Base-by-base conservation (phyloP, 2,888 invertebrate genomes). In the Onchidella celtica region DNA sequence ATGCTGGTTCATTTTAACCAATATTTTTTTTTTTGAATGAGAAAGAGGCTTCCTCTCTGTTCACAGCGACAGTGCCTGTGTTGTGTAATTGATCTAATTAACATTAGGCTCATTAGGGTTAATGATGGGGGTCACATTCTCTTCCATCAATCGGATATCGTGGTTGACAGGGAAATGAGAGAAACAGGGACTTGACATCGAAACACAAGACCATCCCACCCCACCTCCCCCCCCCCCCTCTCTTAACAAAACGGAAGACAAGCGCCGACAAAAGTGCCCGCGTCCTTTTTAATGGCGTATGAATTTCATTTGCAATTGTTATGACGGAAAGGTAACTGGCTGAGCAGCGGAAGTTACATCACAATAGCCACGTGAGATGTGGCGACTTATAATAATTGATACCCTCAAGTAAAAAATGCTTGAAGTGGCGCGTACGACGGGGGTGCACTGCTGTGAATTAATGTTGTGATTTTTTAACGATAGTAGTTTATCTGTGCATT, bases 1-100 rank as follows among this genome's bases (percentile, higher is more conserved):
- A 75, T 75, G 75, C 75, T 75, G 75, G 75, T 65, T 75, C 75
- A 75, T 75, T 75, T 40, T 75, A 6, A 21, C n/a, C 11, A 47
- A 24, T n/a, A n/a, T n/a, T n/a, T n/a, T n/a, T n/a, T n/a, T n/a
- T n/a, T n/a, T n/a, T n/a, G n/a, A n/a, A n/a, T n/a, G n/a, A n/a
- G n/a, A n/a, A n/a, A n/a, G n/a, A n/a, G n/a, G n/a, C n/a, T n/a
- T n/a, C n/a, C n/a, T n/a, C n/a, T n/a, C n/a, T n/a, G 36, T 27
- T 63, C 11, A 74, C 74, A 74, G n/a, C n/a, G 40, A 47, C 47
- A 47, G 40, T 65, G n/a, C 47, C 40, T 32, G 47, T 75, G 75
- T 65, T 75, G 36, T 34, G 27, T 47, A 61, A 75, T n/a, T 65
- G 75, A 66, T 65, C 65, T 47, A 38, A 75, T 75, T 47, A 75